Conservation (phyloP, 2,113 vertebrate species). For the Spheniscus mendiculus region DNA sequence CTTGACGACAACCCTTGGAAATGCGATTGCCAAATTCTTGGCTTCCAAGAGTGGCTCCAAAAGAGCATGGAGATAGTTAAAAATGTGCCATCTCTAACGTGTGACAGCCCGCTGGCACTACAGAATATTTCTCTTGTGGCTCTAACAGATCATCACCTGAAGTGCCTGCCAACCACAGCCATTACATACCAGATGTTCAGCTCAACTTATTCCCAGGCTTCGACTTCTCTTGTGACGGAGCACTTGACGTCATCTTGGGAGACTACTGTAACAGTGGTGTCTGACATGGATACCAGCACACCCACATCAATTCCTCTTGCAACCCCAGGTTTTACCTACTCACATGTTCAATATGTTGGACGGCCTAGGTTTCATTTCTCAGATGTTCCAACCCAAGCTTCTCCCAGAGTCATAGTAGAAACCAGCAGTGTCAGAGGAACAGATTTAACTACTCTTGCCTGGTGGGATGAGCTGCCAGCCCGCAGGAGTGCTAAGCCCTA, state of each 20-base stretch:
- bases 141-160: neutral
- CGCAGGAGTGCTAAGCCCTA: neutral
- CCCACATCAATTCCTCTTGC: neutral
- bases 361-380: neutral
- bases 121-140: slow-evolving; percentile 25
- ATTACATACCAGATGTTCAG: neutral
- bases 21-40: slow-evolving; percentile 81
- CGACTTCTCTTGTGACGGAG: accelerated
- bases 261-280: neutral
- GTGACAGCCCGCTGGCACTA: slow-evolving; percentile 7
- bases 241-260: neutral
- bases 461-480: neutral
- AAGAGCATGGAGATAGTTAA: slow-evolving; percentile 35
- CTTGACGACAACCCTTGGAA: slow-evolving; percentile 83
- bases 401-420: neutral
- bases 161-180: slow-evolving; percentile 8
- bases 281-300: neutral
- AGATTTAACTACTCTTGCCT: neutral
- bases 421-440: neutral
- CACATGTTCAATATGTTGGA: neutral
- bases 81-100: neutral
- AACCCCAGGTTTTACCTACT: neutral
- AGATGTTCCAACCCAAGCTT: neutral
- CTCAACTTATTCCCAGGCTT: neutral
- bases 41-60: slow-evolving; percentile 78